Base-by-base conservation (phyloP, 1,140 invertebrate genomes). In the Pseudomyrmex sp. region DNA sequence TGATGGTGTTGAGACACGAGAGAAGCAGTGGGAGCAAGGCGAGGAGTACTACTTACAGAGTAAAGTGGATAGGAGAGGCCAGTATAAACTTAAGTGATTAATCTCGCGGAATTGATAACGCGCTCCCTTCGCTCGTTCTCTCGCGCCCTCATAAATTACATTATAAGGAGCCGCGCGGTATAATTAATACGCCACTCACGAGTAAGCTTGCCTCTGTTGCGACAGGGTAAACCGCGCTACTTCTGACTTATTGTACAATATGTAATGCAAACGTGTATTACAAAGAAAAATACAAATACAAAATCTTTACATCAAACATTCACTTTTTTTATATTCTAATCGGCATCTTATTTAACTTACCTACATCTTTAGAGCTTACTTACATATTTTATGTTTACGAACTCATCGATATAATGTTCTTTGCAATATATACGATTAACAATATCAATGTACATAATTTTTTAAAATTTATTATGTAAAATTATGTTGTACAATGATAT, bases 51-150 rank as follows among this genome's bases (percentile, higher is more conserved):
- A 90, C 90, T 92, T 90, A 90, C 74, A 69, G 63, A 91, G 86
- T 87, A 90, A 92, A 92, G 91, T 91, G 92, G 90, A 93, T 92
- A 82, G 89, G 84, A 86, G 89, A 92, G 91, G 85, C 86, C 82
- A 85, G 86, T 89, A 90, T 93, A 92, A 93, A 93, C 91, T 92
- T 92, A 88, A 90, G 91, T 90, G 91, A 93, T 93, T 93, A 93
- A 93, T 93, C 92, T 93, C 90, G 69, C 85, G 85, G 87, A 91
- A 93, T 93, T 93, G 92, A 93, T 93, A 92, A 92, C 89, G 87
- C 85, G 91, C 87, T 89, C 86, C 82, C 87, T 77, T 69, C 66
- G 85, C 90, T 84, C 88, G 83, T 88, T 84, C 85, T 88, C 86
- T 86, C 86, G 88, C 89, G 83, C 85, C 86, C 44, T 88, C 90